Evolutionary conservation across 2,797 vertebrate species (phyloP), one percentile per base, ranked within the genome.

Genomic region (Thunnus albacares): DNA sequence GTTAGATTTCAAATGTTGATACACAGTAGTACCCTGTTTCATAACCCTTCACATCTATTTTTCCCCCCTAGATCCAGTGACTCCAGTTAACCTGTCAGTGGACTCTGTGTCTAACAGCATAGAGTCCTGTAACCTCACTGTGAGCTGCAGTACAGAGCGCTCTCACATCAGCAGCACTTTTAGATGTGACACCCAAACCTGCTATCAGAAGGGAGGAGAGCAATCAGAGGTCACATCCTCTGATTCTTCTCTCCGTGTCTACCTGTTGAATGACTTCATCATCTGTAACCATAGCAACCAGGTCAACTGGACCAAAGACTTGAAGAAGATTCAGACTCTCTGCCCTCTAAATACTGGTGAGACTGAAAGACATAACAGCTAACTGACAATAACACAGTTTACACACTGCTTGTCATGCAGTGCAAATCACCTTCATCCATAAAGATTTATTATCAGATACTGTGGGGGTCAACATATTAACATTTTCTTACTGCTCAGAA

Each of bases 221-320:
- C 26, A 10, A 13, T 45, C 73, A 62, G 15, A 58, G 41, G 1
- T 2, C 41, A 5, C 15, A 45, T 33, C 24, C 24, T 63, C 28
- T 12, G 1, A 10, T 14, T 26, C 45, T 0, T 1, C 38, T 43
- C 5, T 93, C 1, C 10, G 3, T 9, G 9, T 90, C 24, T 2
- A 47, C 41, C 8, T 80, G 3, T 15, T 15, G 0, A 12, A 83
- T 5, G 5, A 9, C 17, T 2, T 0, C 4, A 73, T 93, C 53
- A 51, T 75, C 63, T 94, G 93, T 83, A 87, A 88, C 81, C 81
- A 93, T 20, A 92, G 87, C 81, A 93, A 93, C 84, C 1, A 45
- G 0, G 82, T 89, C 43, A 91, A 80, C 84, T 66, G 63, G 81
- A 20, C 8, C 20, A 0, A 15, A 0, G 4, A 66, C 0, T 24